These are phyloP conservation scores for Rallus limicola DNA, from an alignment of 2,113 vertebrate genomes.

Conservation along the genomic window DNA sequence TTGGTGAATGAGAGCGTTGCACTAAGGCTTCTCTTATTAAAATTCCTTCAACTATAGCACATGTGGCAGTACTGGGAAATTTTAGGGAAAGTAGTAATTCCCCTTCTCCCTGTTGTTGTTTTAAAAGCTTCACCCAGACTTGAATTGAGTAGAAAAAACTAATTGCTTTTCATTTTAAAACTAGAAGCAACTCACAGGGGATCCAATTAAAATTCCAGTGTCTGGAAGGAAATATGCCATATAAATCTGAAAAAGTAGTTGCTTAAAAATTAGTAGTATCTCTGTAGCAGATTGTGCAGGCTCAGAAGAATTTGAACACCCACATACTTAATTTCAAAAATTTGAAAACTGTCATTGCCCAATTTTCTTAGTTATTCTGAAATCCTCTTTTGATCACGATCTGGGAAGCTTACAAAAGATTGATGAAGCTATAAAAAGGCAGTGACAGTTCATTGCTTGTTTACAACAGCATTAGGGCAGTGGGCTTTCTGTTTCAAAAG, in stretches of 20 bases:
- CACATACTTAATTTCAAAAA: constrained; percentile 29
- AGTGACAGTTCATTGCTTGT: background rate
- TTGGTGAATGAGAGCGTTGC: background rate
- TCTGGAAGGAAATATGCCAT: constrained; percentile 46
- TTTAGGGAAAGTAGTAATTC: constrained; percentile 59
- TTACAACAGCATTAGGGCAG: background rate
- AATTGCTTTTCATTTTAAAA: constrained; percentile 65
- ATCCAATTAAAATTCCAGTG: constrained; percentile 68
- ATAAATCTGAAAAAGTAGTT: constrained; percentile 37
- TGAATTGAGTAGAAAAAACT: constrained; percentile 48
- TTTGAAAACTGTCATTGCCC: constrained; percentile 29
- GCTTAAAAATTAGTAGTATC: constrained; percentile 1
- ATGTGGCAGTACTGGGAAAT: constrained; percentile 23
- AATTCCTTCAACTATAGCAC: constrained; percentile 24
- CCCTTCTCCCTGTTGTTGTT: constrained; percentile 63
- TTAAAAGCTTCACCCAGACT: constrained; percentile 60
- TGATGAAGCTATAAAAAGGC: background rate
- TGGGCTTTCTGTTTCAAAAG: background rate
- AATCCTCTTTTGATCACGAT: background rate
- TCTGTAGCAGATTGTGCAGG: background rate
- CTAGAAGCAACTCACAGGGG: constrained; percentile 42
- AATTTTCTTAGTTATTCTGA: constrained; percentile 31
- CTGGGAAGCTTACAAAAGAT: background rate
- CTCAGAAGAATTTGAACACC: constrained; percentile 5
- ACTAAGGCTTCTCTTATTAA: constrained; percentile 35